Conservation (phyloP, 2,888 invertebrate genomes). For the Idaea aversata region DNA sequence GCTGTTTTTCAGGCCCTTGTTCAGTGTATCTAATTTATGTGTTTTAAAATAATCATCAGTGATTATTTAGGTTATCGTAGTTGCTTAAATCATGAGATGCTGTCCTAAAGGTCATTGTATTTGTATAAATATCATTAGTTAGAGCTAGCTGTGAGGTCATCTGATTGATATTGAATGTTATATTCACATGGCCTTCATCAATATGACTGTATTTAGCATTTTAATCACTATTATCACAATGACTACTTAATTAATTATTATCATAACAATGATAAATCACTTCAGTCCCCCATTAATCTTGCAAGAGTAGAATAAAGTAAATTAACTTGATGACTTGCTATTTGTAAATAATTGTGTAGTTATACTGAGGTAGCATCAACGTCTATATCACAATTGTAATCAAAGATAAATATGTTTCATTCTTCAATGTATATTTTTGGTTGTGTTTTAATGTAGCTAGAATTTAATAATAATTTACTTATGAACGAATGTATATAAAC, state of each 20-base stretch:
- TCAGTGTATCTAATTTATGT: slow-evolving; percentile 15
- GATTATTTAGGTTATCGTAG: neutral
- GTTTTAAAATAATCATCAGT: slow-evolving; percentile 13
- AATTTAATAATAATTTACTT: neutral
- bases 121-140: neutral
- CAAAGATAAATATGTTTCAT: neutral
- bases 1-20: slow-evolving; percentile 12
- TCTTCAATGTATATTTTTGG: neutral
- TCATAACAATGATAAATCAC: neutral
- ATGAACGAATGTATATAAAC: neutral
- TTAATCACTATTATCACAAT: neutral
- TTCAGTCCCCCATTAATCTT: neutral
- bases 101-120: neutral
- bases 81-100: neutral
- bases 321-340: neutral
- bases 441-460: neutral
- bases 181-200: neutral
- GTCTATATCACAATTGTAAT: neutral
- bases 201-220: neutral
- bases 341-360: neutral
- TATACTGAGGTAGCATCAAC: neutral
- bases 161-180: neutral
- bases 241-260: neutral
- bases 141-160: neutral
- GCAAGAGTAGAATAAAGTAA: neutral